Evolutionary conservation across 2,888 invertebrate genomes (phyloP).

Genomic region (Drosophila phalerata): DNA sequence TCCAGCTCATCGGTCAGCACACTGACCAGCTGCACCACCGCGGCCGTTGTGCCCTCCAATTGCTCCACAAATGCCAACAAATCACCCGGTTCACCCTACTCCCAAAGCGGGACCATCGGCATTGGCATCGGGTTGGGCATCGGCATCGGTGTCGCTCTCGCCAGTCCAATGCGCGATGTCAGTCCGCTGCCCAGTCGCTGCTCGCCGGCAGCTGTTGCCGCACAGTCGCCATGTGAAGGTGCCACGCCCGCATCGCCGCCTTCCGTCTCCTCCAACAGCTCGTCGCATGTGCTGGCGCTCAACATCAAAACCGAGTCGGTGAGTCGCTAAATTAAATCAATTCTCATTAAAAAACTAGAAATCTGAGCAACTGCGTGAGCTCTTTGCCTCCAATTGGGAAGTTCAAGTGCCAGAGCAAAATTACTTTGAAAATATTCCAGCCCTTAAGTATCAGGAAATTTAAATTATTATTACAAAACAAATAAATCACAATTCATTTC

Average conservation of each 20-base stretch:
- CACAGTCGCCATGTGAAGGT: conserved; percentile 60
- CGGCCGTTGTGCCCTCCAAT: conserved; percentile 81
- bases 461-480: not conserved
- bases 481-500: not conserved
- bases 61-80: conserved; percentile 82
- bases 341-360: conserved; percentile 35
- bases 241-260: conserved; percentile 56
- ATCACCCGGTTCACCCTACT: conserved; percentile 73
- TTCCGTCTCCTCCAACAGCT: conserved; percentile 57
- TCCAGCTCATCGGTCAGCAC: conserved; percentile 72
- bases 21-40: conserved; percentile 78
- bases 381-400: not conserved
- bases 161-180: conserved; percentile 47
- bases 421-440: not conserved
- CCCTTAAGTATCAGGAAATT: too few relatives aligned
- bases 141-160: conserved; percentile 38
- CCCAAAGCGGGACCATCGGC: conserved; percentile 66
- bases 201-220: conserved; percentile 50
- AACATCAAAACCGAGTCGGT: conserved; percentile 84
- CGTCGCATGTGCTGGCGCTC: conserved; percentile 75
- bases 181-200: conserved; percentile 62
- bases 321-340: conserved; percentile 68
- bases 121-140: conserved; percentile 24
- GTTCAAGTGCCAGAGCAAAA: conserved; percentile 12
- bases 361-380: conserved; percentile 65